phyloP scores from a whole-genome alignment of 2,797 vertebrate genomes.

The Hydrocynus forskahlii region DNA sequence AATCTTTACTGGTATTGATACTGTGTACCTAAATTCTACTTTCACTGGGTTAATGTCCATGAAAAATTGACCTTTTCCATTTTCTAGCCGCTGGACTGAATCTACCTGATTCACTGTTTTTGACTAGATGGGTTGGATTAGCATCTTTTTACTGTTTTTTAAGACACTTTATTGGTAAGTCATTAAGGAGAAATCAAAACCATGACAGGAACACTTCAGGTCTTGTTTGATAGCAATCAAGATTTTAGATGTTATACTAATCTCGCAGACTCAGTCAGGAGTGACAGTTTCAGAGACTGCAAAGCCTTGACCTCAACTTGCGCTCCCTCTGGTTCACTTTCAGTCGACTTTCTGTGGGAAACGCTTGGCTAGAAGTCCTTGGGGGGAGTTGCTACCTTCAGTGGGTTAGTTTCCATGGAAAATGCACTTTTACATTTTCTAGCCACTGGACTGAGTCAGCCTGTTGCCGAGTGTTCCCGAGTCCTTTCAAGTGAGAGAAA shows the following conservation, averaged over 20 bases:
- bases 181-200: too few species aligned
- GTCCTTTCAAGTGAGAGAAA: conserved; percentile 79
- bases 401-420: conserved; percentile 77
- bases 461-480: conserved; percentile 68
- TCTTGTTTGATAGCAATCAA: not conserved
- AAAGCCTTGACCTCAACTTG: conserved; percentile 2
- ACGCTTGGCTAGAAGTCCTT: conserved; percentile 53
- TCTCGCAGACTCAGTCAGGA: not conserved
- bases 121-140: too few species aligned
- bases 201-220: not conserved
- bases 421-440: conserved; percentile 63
- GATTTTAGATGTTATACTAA: not conserved
- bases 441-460: conserved; percentile 71
- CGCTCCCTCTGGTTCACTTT: not conserved
- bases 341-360: conserved; percentile 55
- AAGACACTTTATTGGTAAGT: too few species aligned
- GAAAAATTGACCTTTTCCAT: too few species aligned
- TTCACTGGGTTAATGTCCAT: too few species aligned
- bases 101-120: too few species aligned
- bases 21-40: too few species aligned
- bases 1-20: too few species aligned
- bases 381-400: conserved; percentile 67
- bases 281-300: not conserved
- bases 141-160: too few species aligned
- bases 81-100: too few species aligned